Base-by-base conservation (phyloP, 2,888 invertebrate genomes). In the Nomada ruficornis region DNA sequence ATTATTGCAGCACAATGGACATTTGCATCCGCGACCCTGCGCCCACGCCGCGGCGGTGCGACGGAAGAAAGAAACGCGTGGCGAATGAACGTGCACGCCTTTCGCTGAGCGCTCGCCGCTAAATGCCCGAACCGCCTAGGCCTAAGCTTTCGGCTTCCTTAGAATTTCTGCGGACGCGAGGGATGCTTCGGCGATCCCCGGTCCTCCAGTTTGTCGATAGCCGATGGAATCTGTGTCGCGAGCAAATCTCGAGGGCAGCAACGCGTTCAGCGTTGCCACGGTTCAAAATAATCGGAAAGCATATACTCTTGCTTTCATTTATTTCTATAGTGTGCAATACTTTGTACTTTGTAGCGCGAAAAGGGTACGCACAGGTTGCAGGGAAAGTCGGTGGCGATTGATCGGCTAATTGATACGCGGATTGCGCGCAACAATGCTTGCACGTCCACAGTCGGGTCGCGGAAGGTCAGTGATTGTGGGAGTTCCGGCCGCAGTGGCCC, bases 401-500 rank as follows among this genome's bases (percentile, higher is more conserved):
- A 7, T 29, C 29, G 15, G 15, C 69, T 47, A 52, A 70, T 65
- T 55, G 15, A 42, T 50, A 20, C 23, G 18, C 11, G 20, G 42
- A 26, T 44, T 57, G 50, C 52, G 47, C 42, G 69, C 26, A 65
- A 64, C 50, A 42, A 68, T 26, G 18, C 82, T 82, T 64, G 72
- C 69, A 77, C 65, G 76, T 67, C 50, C 29, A 76, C 62, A 64
- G 52, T 52, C 62, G 64, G 52, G 72, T 80, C 62, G 81, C 63
- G 83, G 82, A 89, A 87, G 87, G 85, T 88, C 89, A 86, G 84
- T 71, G 72, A 69, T 77, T 72, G 59, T 59, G 64, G 69, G 73
- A 65, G 83, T 78, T 72, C 29, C 29, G 44, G 73, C 74, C 78
- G 74, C 80, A 82, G 75, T 82, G 80, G 75, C 68, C 75, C 80